A percentile compares a stretch with the other conserved stretches of the same genome.
phyloP scores from a whole-genome alignment of 1,140 invertebrate genomes.

The Apocrypta bakeri region DNA sequence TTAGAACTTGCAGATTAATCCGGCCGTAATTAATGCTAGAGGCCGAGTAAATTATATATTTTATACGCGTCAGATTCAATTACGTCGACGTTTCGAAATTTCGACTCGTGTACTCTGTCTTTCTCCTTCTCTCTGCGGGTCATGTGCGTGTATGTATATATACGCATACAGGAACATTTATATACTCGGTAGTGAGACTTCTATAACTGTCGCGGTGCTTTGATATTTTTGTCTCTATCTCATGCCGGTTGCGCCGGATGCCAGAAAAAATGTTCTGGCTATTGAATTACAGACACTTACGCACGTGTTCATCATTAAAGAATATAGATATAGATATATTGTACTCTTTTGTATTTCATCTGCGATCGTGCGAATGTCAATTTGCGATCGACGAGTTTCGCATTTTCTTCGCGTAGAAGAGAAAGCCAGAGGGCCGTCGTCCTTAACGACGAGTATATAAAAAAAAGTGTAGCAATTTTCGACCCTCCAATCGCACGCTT shows the following conservation, averaged over 20 bases:
- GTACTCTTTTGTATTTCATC: background rate
- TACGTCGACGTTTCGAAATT: background rate
- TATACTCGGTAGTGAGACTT: background rate
- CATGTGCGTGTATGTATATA: background rate
- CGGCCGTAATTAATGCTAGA: too few species aligned
- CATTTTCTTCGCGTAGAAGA: background rate
- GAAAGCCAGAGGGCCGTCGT: conserved; percentile 15
- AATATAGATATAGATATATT: background rate
- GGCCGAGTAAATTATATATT: too few species aligned
- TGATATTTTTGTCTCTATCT: conserved; percentile 42
- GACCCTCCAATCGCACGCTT: conserved; percentile 41
- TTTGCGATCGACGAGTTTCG: background rate
- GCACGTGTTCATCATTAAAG: background rate
- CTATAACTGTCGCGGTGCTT: conserved; percentile 29
- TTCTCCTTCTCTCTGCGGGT: background rate
- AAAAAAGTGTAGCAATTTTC: conserved; percentile 37
- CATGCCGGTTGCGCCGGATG: background rate
- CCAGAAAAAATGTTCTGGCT: conserved; percentile 27
- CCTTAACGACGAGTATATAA: conserved; percentile 47
- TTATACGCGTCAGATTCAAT: too few species aligned
- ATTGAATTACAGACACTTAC: conserved; percentile 17
- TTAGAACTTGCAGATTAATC: too few species aligned
- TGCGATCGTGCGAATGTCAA: background rate
- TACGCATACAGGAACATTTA: background rate
- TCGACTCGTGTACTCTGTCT: background rate